Base-by-base conservation (phyloP, 1,140 invertebrate genomes). In the Hormaphis cornu region DNA sequence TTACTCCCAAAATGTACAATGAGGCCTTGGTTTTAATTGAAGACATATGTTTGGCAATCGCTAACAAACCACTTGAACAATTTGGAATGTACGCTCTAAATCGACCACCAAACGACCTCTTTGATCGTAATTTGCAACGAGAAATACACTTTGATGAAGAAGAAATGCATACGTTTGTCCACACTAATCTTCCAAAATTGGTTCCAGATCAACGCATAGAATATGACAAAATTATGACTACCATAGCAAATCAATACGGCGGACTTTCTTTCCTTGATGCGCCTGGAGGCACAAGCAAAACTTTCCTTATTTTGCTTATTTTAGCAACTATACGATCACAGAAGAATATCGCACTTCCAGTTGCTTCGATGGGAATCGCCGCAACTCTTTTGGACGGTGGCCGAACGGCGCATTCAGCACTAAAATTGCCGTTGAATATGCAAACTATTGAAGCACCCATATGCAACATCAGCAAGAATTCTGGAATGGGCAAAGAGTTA, bases 91-190 rank as follows among this genome's bases (percentile, higher is more conserved):
- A 74, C 72, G 58, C 76, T 61, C 76, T 76, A 16, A 75, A 79
- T 77, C 75, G 78, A 71, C 30, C 18, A 63, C 74, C 75, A 73
- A 70, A 76, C 63, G 73, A 77, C 48, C 82, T 83, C 73, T 84
- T 83, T 61, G 75, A 79, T 71, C 73, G 71, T 30, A 75, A 78
- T 61, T 75, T 76, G 72, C 48, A 75, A 73, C 71, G 75, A 69
- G 76, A 80, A 80, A 33, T 71, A 73, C 71, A 75, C 30, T 76
- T 72, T 83, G 74, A 79, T 70, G 69, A 24, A 42, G 70, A 75
- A 56, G 72, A 70, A 73, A 74, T 77, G 58, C 3, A 20, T 20
- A 24, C 8, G 42, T 42, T 61, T 20, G 35, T 61, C 16, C 3
- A 40, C 40, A 28, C 16, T 5, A 61, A 61, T 44, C 24, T 61